Evolutionary conservation across 2,113 vertebrate species (phyloP), one percentile per base, ranked within the genome.

Genomic region (Progne subis): DNA sequence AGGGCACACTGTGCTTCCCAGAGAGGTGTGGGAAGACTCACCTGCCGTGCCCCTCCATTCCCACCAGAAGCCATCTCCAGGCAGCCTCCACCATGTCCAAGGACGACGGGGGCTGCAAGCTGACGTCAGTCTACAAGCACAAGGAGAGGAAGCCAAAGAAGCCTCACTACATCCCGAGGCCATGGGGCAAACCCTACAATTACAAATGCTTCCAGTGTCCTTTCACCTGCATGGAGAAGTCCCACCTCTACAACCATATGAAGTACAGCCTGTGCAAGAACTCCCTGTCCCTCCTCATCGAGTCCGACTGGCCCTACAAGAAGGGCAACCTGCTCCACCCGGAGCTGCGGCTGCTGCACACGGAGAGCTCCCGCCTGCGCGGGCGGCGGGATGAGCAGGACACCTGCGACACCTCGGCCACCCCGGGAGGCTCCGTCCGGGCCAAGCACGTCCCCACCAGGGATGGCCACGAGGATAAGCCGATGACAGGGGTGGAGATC

Each of bases 201-300:
- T 99, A 99, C 98, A 99, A 99, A 91, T 99, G 99, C 80, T 99
- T 99, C 98, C 99, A 99, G 96, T 99, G 99, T 23, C 99, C 99
- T 25, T 99, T 99, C 98, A 99, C 99, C 56, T 99, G 99, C 98
- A 99, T 99, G 98, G 99, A 99, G 98, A 99, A 99, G 94, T 99
- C 99, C 2, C 99, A 99, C 92, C 99, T 99, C 18, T 99, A 99
- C 98, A 99, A 99, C 97, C 99, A 99, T 95, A 99, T 99, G 99
- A 99, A 99, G 98, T 99, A 99, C 98, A 99, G 99, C 97, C 98
- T 99, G 90, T 99, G 99, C 92, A 99, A 99, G 96, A 99, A 99
- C 97, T 99, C 99, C 13, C 98, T 99, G 3, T 99, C 99, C 4
- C 98, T 99, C 86, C 98, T 99, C 47, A 99, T 99, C 0, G 99